Percentiles rank a stretch among this genome's conserved stretches.
Evolutionary conservation across 30 jellyfish, hydroid and myxozoan species (phyloP).

Genomic region (Aurelia sp.): DNA sequence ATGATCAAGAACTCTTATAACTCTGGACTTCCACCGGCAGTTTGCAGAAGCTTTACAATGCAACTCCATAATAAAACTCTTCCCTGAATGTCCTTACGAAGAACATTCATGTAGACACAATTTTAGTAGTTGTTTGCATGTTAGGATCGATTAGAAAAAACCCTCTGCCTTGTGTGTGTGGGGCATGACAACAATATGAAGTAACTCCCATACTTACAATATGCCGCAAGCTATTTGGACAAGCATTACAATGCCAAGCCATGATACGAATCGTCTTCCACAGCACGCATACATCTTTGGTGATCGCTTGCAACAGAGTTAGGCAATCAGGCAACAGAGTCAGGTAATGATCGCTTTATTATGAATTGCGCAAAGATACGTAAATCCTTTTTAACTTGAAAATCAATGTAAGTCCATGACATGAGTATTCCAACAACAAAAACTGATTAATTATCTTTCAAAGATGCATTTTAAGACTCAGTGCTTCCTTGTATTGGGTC

Average conservation of each 20-base stretch:
- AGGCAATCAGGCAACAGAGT: background rate
- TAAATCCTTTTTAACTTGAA: slow-evolving; percentile 35
- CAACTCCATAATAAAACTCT: too few relatives aligned
- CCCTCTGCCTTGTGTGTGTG: too few relatives aligned
- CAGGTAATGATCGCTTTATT: background rate
- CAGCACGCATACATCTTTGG: background rate
- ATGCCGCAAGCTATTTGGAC: slow-evolving; percentile 9
- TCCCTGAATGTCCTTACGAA: too few relatives aligned
- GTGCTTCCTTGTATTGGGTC: slow-evolving; percentile 6
- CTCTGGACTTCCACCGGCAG: too few relatives aligned
- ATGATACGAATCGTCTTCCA: background rate
- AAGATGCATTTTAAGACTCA: slow-evolving; percentile 40
- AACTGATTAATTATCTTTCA: slow-evolving; percentile 36
- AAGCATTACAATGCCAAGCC: background rate
- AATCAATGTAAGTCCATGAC: slow-evolving; percentile 36
- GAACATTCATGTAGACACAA: too few relatives aligned
- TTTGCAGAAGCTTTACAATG: too few relatives aligned
- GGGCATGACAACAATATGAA: too few relatives aligned
- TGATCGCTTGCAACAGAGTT: background rate
- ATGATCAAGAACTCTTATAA: too few relatives aligned
- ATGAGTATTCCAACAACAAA: slow-evolving; percentile 18
- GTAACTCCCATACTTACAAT: background rate
- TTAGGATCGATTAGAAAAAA: too few relatives aligned
- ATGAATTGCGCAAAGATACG: background rate
- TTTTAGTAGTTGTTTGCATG: too few relatives aligned